Percentiles rank a stretch among this genome's conserved stretches.
These are phyloP conservation scores for Cyanistes caeruleus DNA, from an alignment of 2,113 vertebrate species.

Conservation along the genomic window DNA sequence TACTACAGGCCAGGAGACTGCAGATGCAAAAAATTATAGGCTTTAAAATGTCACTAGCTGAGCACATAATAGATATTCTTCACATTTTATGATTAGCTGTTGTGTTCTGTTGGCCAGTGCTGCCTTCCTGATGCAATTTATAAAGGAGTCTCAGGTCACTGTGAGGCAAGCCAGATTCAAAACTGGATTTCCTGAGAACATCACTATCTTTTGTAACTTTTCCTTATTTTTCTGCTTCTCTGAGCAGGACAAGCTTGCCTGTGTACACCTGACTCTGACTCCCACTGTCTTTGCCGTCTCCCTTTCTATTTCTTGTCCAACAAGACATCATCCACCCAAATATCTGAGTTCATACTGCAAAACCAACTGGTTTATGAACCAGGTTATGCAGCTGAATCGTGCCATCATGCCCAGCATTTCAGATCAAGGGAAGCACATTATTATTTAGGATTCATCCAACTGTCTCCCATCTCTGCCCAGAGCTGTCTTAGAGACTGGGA, in stretches of 20 bases:
- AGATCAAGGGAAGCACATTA: background rate
- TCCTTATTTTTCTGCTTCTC: background rate
- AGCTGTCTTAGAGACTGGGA: background rate
- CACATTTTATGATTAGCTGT: constrained; percentile 38
- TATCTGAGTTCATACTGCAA: background rate
- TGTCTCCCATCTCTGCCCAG: background rate
- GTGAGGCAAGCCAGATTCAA: constrained; percentile 7
- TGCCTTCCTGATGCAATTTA: constrained; percentile 53
- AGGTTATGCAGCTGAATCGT: background rate
- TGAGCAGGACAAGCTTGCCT: background rate
- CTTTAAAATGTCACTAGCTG: constrained; percentile 62
- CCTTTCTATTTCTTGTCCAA: background rate
- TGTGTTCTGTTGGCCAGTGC: constrained; percentile 22
- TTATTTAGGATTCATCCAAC: background rate
- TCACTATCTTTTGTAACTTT: background rate
- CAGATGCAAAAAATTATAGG: constrained; percentile 64
- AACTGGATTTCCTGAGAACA: background rate
- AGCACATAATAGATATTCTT: constrained; percentile 60
- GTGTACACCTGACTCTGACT: background rate
- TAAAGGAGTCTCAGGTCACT: background rate
- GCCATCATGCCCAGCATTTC: background rate
- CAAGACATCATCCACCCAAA: background rate
- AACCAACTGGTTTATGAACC: background rate
- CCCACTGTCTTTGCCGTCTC: background rate
- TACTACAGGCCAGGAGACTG: background rate